These are phyloP conservation scores for Steinernema khuongi DNA, from an alignment of 1,140 invertebrate genomes.

Conservation along the genomic window DNA sequence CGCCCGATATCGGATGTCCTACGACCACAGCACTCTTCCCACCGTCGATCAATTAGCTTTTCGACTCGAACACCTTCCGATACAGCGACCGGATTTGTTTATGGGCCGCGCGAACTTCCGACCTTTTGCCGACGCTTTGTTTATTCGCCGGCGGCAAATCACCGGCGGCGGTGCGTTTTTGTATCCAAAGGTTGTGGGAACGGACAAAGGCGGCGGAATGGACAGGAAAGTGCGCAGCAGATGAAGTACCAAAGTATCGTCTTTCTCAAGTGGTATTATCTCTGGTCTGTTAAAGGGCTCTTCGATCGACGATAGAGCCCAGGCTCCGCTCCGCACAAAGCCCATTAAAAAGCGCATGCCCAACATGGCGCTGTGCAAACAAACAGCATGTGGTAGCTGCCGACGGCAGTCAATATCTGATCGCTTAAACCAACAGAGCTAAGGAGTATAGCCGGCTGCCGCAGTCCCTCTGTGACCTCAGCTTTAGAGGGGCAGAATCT, in stretches of 20 bases:
- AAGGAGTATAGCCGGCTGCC: too few relatives aligned
- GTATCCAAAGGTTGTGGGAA: background rate
- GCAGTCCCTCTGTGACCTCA: too few relatives aligned
- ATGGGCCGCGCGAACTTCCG: slow-evolving; percentile 11
- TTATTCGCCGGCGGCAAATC: slow-evolving; percentile 3
- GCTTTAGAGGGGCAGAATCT: too few relatives aligned
- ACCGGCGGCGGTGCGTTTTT: slow-evolving; percentile 6
- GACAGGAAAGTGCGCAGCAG: background rate
- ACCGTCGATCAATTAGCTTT: background rate
- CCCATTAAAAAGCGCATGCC: background rate
- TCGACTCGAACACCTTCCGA: background rate
- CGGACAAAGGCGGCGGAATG: background rate
- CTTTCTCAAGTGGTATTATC: slow-evolving; percentile 15
- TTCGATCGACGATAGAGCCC: background rate
- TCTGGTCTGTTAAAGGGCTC: background rate
- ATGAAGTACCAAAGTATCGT: background rate
- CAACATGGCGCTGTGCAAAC: slow-evolving; percentile 12
- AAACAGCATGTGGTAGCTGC: slow-evolving; percentile 14
- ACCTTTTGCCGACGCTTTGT: background rate
- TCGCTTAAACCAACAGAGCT: background rate
- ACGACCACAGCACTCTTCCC: background rate
- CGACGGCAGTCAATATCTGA: background rate
- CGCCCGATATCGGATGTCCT: background rate
- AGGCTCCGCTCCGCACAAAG: background rate
- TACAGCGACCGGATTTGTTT: slow-evolving; percentile 2